Conservation (phyloP, 2,113 vertebrate genomes). For the Brachyhypopomus occidentalis region DNA sequence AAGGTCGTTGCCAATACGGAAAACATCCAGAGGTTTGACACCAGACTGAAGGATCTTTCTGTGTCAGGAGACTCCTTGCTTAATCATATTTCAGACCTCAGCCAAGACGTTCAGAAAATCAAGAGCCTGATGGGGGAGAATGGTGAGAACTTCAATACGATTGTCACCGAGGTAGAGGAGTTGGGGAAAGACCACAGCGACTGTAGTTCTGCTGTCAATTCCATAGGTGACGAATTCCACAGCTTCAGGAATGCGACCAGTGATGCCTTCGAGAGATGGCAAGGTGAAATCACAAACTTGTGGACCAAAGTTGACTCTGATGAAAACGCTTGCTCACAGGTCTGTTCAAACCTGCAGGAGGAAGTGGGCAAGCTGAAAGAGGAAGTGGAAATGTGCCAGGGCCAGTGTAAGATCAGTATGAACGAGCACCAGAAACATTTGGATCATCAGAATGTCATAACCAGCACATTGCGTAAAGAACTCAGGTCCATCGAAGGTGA, state of each 20-base stretch:
- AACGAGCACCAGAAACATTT: constrained; percentile 70
- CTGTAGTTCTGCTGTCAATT: constrained; percentile 63
- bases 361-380: constrained; percentile 80
- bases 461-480: constrained; percentile 71
- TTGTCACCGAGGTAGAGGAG: constrained; percentile 65
- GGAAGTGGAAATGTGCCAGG: constrained; percentile 76
- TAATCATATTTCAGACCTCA: constrained; percentile 71
- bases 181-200: constrained; percentile 68
- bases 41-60: constrained; percentile 72
- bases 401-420: constrained; percentile 58
- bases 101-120: constrained; percentile 65
- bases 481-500: constrained; percentile 82
- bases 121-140: constrained; percentile 63
- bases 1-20: constrained; percentile 74
- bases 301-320: constrained; percentile 66
- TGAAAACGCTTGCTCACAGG: constrained; percentile 72
- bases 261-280: constrained; percentile 67
- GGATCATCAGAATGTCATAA: constrained; percentile 79
- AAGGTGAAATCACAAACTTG: constrained; percentile 63
- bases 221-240: constrained; percentile 65
- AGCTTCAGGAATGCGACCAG: constrained; percentile 74
- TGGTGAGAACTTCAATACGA: constrained; percentile 67
- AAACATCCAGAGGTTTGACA: constrained; percentile 75
- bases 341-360: constrained; percentile 80
- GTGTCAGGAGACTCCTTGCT: constrained; percentile 74